These are phyloP conservation scores for Lepilemur septentrionalis DNA, from an alignment of 2,797 vertebrate genomes.

Conservation along the genomic window DNA sequence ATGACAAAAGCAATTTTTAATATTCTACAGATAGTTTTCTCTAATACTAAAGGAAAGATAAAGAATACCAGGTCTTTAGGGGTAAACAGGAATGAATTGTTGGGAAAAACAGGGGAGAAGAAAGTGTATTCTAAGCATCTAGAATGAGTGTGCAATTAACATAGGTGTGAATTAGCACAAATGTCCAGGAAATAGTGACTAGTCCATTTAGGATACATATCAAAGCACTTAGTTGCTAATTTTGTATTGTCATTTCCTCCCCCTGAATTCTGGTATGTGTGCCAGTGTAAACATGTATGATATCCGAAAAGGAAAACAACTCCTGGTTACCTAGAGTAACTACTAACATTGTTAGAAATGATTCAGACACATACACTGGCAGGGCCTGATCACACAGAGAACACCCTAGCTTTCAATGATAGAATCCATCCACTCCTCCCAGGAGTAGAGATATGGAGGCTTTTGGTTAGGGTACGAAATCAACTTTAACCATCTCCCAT, in stretches of 20 bases:
- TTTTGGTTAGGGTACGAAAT: background rate
- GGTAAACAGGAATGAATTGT: background rate
- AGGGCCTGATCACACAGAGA: background rate
- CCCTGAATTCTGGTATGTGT: background rate
- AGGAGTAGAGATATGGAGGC: background rate
- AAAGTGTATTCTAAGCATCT: background rate
- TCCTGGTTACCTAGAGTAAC: constrained; percentile 4
- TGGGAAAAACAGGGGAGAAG: background rate
- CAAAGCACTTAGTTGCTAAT: background rate
- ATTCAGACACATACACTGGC: background rate
- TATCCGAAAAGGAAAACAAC: background rate
- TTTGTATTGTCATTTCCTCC: constrained; percentile 1
- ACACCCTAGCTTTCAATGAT: background rate
- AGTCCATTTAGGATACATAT: background rate
- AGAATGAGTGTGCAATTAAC: background rate
- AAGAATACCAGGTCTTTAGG: background rate
- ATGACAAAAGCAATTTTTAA: background rate
- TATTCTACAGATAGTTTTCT: background rate
- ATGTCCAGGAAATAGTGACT: background rate
- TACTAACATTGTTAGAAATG: background rate
- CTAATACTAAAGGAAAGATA: background rate
- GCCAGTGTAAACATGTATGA: background rate
- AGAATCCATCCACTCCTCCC: background rate
- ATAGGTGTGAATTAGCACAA: background rate
- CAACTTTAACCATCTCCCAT: constrained; percentile 30